Conservation (phyloP, 2,888 invertebrate species). For the Lycophotia porphyrea region DNA sequence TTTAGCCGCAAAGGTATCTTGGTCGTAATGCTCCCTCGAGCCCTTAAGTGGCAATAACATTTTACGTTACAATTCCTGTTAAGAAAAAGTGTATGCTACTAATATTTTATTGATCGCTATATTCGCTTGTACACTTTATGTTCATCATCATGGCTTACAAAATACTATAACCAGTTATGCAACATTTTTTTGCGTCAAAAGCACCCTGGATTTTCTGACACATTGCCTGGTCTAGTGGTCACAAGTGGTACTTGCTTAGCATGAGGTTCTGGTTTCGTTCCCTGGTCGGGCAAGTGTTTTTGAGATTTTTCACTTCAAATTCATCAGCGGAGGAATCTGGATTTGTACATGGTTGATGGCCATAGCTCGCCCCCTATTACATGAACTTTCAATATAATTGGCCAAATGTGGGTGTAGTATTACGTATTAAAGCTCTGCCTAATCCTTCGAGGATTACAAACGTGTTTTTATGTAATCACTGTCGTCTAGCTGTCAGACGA, state of each 20-base stretch:
- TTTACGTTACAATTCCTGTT: slow-evolving; percentile 43
- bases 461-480: neutral
- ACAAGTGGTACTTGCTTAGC: neutral
- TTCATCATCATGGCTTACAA: neutral
- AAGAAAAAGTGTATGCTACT: slow-evolving; percentile 41
- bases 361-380: neutral
- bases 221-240: neutral
- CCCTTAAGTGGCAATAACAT: slow-evolving; percentile 47
- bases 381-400: neutral
- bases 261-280: neutral
- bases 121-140: slow-evolving; percentile 23
- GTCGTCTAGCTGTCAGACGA: neutral
- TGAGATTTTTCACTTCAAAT: neutral
- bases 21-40: slow-evolving; percentile 38
- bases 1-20: slow-evolving; percentile 1
- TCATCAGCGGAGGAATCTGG: neutral
- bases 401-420: neutral
- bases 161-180: neutral
- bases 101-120: slow-evolving; percentile 40
- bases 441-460: neutral
- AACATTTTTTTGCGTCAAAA: neutral
- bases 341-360: neutral
- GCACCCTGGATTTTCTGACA: neutral
- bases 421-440: neutral
- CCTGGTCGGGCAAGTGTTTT: neutral